Base-by-base conservation (phyloP, 2,113 vertebrate genomes). In the Tenrec ecaudatus region DNA sequence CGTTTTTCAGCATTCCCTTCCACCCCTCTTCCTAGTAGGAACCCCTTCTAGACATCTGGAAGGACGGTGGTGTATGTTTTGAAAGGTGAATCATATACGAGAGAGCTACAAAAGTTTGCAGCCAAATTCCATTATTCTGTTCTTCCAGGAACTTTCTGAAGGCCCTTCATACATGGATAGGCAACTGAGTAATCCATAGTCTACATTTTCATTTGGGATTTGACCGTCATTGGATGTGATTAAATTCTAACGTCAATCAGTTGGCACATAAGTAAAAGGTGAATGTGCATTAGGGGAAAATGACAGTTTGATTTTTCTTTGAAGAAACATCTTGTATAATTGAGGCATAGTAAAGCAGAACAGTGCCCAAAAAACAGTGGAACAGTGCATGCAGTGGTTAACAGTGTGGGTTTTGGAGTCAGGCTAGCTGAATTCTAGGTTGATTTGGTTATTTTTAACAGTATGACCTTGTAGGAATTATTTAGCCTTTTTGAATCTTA, bases 161-260 rank as follows among this genome's bases (percentile, higher is more conserved):
- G 47, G 47, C 47, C 47, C 47, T 53, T 53, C 47, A 53, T 53
- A 53, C 9, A 53, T 53, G 47, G 11, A 53, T 82, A 90, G 66
- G 43, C 64, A 84, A 75, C n/a, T 84, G 68, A 88, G 16, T 92
- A 79, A 81, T 80, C 29, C 25, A 27, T 87, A 40, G 68, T 75
- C 43, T 88, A 81, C 88, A 58, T 76, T 90, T 89, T 94, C 22
- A 23, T 4, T 19, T 90, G 58, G n/a, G 43, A 82, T 90, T 93
- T 88, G 76, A 75, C 31, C 85, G 27, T 88, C 66, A 82, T 64
- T 90, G 40, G 22, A 11, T 80, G 47, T 92, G 64, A 77, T 76
- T 93, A 77, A 83, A 92, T 86, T 91, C 47, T 95, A 38, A 31
- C 64, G 91, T 95, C 31, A 57, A 79, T 90, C 20, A 71, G 0